phyloP scores from a whole-genome alignment of 1,140 invertebrate genomes.

The Philotrypesis tridentata region DNA sequence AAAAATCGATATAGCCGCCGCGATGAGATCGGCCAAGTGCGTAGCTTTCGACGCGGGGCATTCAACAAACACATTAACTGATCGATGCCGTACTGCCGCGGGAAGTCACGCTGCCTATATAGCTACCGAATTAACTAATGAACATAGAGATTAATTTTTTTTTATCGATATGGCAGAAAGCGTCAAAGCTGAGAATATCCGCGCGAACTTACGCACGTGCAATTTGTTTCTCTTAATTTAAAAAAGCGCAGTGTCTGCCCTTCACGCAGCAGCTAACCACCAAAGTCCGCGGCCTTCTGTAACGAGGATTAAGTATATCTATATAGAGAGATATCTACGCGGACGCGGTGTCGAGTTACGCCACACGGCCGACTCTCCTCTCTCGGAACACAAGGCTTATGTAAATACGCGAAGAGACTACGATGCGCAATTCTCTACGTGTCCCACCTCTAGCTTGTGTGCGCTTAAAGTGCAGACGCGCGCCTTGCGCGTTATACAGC shows the following conservation, averaged over 20 bases:
- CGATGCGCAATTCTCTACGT: conserved; percentile 6
- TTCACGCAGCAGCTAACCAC: not conserved
- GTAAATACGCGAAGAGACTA: conserved; percentile 57
- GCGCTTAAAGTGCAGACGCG: too few species aligned
- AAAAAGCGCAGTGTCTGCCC: not conserved
- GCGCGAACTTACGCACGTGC: too few species aligned
- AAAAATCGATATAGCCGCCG: not conserved
- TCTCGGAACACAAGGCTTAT: conserved; percentile 54
- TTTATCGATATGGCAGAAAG: too few species aligned
- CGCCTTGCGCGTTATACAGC: too few species aligned
- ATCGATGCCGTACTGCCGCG: not conserved
- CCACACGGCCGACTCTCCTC: conserved; percentile 28
- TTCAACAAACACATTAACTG: not conserved
- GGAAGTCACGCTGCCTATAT: too few species aligned
- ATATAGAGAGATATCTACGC: conserved; percentile 51
- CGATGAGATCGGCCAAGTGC: not conserved
- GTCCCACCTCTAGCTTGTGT: too few species aligned
- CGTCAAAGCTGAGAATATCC: too few species aligned
- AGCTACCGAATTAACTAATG: too few species aligned
- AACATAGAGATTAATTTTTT: too few species aligned
- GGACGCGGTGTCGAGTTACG: conserved; percentile 60
- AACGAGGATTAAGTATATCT: conserved; percentile 21
- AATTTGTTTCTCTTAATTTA: not conserved
- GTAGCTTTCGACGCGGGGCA: not conserved
- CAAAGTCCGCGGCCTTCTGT: conserved; percentile 16